These are phyloP conservation scores for Bos indicus DNA, from an alignment of 2,113 vertebrate genomes.

Conservation along the genomic window DNA sequence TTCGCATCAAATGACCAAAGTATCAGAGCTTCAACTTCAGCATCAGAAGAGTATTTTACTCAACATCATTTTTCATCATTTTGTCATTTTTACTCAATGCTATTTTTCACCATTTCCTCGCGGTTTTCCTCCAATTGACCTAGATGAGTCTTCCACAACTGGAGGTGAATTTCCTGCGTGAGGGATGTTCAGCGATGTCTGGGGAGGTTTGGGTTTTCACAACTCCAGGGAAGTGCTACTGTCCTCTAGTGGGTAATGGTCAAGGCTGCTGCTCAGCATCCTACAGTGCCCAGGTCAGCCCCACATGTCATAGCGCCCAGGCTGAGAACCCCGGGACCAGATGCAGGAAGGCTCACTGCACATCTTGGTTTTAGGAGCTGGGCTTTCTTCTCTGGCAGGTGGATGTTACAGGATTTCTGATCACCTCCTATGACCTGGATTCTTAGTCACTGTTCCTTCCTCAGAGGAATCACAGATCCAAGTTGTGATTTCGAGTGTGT, in stretches of 20 bases:
- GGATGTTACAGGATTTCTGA: neutral
- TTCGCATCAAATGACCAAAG: neutral
- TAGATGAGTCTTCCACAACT: neutral
- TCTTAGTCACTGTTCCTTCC: neutral
- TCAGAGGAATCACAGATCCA: neutral
- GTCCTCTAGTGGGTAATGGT: neutral
- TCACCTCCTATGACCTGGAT: too few relatives aligned
- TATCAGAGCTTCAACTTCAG: neutral
- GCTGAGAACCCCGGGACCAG: neutral
- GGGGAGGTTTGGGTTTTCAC: neutral
- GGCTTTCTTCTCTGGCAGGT: neutral
- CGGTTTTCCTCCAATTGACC: neutral
- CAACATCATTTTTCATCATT: neutral
- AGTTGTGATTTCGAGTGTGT: neutral
- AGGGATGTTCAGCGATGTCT: neutral
- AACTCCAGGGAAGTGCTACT: neutral
- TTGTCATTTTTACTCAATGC: neutral
- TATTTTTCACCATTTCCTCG: neutral
- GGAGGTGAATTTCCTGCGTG: neutral
- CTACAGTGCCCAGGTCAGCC: neutral
- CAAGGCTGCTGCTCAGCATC: neutral
- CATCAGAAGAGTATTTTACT: neutral
- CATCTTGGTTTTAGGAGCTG: neutral
- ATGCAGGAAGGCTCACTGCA: rapidly evolving
- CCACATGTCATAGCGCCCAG: rapidly evolving